Percentiles rank a stretch among this genome's conserved stretches.
These are phyloP conservation scores for Leptobrachium leishanense DNA, from an alignment of 2,113 vertebrate genomes.

Conservation along the genomic window DNA sequence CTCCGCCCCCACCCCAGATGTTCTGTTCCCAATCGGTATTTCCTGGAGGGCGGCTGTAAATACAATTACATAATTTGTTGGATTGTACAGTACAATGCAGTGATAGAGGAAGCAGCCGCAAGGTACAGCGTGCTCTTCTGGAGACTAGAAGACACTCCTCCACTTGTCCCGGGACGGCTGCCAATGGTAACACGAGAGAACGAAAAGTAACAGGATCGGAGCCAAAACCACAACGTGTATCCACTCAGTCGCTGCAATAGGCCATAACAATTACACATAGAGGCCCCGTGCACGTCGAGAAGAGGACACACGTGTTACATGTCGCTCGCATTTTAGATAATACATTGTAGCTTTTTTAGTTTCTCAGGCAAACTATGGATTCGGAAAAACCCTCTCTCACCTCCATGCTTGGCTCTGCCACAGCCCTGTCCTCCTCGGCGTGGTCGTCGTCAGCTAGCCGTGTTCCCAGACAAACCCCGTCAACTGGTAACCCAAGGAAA, in stretches of 20 bases:
- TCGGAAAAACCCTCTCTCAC: too few species aligned
- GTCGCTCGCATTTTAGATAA: too few species aligned
- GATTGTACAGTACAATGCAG: constrained; percentile 17
- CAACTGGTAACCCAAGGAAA: too few species aligned
- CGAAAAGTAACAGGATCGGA: not conserved
- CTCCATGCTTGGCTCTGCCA: too few species aligned
- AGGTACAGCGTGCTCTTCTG: constrained; percentile 31
- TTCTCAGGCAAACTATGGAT: too few species aligned
- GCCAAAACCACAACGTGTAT: constrained; percentile 28
- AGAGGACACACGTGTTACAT: too few species aligned
- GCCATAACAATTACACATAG: too few species aligned
- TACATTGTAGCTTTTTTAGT: too few species aligned
- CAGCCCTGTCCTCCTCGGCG: too few species aligned
- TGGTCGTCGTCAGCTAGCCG: too few species aligned
- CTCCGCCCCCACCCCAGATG: constrained; percentile 3
- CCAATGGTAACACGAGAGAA: constrained; percentile 31
- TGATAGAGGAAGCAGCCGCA: not conserved
- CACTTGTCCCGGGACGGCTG: constrained; percentile 18
- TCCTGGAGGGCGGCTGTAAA: constrained; percentile 1
- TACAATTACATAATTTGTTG: constrained; percentile 30
- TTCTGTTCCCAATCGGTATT: not conserved
- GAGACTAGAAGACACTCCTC: not conserved
- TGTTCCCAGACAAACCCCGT: too few species aligned
- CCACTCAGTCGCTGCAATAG: not conserved
- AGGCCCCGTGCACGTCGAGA: too few species aligned